A percentile compares a stretch with the other conserved stretches of the same genome.
phyloP scores from a whole-genome alignment of 2,797 vertebrate species.

The Sebastes reedi region DNA sequence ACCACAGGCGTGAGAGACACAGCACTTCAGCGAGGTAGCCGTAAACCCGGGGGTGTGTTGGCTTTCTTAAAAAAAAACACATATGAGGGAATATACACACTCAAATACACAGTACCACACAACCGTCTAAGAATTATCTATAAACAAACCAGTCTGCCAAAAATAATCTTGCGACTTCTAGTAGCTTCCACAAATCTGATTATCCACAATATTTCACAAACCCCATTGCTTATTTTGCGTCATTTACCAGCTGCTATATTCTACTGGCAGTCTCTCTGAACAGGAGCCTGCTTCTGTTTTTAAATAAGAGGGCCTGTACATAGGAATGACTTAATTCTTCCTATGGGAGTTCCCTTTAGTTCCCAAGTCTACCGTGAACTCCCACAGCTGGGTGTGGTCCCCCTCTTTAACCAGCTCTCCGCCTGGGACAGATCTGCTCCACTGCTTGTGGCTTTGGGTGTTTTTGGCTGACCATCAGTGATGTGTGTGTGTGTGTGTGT shows the following conservation, averaged over 20 bases:
- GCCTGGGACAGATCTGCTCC: constrained; percentile 26
- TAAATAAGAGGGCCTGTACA: constrained; percentile 28
- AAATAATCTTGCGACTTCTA: constrained; percentile 2
- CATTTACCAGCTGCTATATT: constrained; percentile 11
- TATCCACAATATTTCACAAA: background rate
- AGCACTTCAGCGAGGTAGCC: too few relatives aligned
- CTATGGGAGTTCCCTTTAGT: constrained; percentile 59
- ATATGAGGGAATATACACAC: background rate
- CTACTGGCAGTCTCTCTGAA: background rate
- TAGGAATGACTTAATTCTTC: constrained; percentile 66
- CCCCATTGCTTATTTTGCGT: background rate
- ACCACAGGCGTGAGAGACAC: too few relatives aligned
- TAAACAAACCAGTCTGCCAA: constrained; percentile 23
- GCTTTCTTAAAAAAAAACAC: background rate
- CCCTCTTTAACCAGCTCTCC: constrained; percentile 14
- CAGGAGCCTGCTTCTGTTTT: constrained; percentile 19
- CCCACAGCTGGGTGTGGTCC: constrained; percentile 63
- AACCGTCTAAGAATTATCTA: constrained; percentile 1
- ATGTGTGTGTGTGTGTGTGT: constrained; percentile 2
- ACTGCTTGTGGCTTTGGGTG: constrained; percentile 46
- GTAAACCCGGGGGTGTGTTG: background rate
- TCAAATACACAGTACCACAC: background rate
- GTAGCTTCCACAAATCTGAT: constrained; percentile 14
- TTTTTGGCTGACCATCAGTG: constrained; percentile 20
- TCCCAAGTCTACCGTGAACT: constrained; percentile 33